phyloP scores from a whole-genome alignment of 2,113 vertebrate species.

The Corythoichthys intestinalis region DNA sequence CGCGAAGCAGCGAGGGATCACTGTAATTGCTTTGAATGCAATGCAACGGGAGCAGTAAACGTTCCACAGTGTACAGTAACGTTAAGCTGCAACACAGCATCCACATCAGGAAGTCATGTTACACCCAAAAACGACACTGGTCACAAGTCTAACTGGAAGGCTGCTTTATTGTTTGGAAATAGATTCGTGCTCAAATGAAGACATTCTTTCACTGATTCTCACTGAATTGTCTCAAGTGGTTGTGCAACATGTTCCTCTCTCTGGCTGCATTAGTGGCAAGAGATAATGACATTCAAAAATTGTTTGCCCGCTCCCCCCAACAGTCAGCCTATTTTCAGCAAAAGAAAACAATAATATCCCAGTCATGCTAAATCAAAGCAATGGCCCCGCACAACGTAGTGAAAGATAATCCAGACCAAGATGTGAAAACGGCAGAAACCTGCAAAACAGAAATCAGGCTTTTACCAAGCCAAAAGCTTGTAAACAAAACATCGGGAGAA shows the following conservation, averaged over 20 bases:
- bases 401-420: constrained; percentile 56
- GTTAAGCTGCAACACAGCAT: not conserved
- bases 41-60: not conserved
- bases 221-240: constrained; percentile 69
- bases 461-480: constrained; percentile 49
- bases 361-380: constrained; percentile 74
- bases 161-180: constrained; percentile 85
- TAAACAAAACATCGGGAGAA: constrained; percentile 53
- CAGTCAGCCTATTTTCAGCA: constrained; percentile 65
- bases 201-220: constrained; percentile 77
- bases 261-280: constrained; percentile 71
- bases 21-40: not conserved
- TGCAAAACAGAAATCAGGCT: constrained; percentile 71
- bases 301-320: constrained; percentile 55
- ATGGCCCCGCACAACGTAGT: constrained; percentile 53
- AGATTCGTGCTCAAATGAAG: constrained; percentile 82
- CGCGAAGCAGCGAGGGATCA: too few species aligned
- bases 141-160: constrained; percentile 74
- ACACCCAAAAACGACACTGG: constrained; percentile 60
- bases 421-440: constrained; percentile 61
- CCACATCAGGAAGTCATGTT: not conserved
- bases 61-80: not conserved
- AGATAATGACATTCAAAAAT: constrained; percentile 70
- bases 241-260: constrained; percentile 75
- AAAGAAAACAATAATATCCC: constrained; percentile 63